Evolutionary conservation across 92 coral and sea anemone species (phyloP).

Genomic region (Bergia puertoricense): DNA sequence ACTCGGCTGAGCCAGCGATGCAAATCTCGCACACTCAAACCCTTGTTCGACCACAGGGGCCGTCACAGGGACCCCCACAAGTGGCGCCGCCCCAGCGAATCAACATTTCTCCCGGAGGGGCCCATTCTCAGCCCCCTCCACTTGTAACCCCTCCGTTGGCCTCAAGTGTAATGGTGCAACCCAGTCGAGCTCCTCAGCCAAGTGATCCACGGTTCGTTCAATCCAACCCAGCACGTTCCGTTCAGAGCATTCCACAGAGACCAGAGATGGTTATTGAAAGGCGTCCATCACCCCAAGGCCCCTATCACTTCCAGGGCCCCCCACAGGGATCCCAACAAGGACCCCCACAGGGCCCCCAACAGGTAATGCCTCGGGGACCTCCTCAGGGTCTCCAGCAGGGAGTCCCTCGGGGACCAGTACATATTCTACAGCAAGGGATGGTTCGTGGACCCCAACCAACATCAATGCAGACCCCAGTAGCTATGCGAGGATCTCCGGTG

Average conservation of each 20-base stretch:
- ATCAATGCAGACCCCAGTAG: not conserved
- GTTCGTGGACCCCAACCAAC: constrained; percentile 26
- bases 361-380: not conserved
- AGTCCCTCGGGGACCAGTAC: constrained; percentile 15
- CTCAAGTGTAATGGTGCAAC: constrained; percentile 16
- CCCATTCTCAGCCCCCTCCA: constrained; percentile 28
- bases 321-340: constrained; percentile 22
- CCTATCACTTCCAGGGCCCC: constrained; percentile 25
- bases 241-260: constrained; percentile 19
- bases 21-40: constrained; percentile 26
- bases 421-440: constrained; percentile 11
- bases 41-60: constrained; percentile 19
- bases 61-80: constrained; percentile 23
- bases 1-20: constrained; percentile 25
- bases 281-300: constrained; percentile 26
- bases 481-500: constrained; percentile 17
- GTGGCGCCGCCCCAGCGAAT: constrained; percentile 19
- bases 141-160: not conserved
- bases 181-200: constrained; percentile 31
- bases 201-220: constrained; percentile 32
- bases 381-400: constrained; percentile 9
- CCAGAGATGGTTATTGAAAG: constrained; percentile 28
- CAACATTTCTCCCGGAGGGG: constrained; percentile 18
- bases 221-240: not conserved
- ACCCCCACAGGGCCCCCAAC: constrained; percentile 4